Evolutionary conservation across 2,888 invertebrate genomes (phyloP), one percentile per base, ranked within the genome.

Genomic region (Cryptops parisi): DNA sequence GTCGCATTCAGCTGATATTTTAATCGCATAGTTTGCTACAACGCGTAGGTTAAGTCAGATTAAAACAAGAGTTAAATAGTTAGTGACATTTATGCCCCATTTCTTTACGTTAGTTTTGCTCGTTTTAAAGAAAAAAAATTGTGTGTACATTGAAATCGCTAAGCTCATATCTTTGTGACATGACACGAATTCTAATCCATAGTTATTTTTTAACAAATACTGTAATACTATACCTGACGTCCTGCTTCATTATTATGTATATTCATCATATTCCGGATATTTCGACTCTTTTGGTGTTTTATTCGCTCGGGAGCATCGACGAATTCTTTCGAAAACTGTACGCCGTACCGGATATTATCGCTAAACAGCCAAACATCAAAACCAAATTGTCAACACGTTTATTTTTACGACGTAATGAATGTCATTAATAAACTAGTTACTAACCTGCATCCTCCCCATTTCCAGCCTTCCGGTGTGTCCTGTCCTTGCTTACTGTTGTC

Each of bases 241-340:
- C 76, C 76, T 9, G 74, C 76, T 63, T 73, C 71, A 61, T 76
- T 75, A 62, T 76, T 76, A 63, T 76, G 76, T 33, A 76, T 65
- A 63, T 75, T 75, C 72, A 75, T 73, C 58, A 73, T 64, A 59
- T 71, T 72, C 39, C 74, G 64, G 38, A 74, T 69, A 59, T 71
- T 71, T 58, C 69, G 65, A 27, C 68, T 65, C 56, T 68, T 67
- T 57, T 69, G 67, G 51, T 68, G 65, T 47, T 64, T 61, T 21
- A 68, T 63, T 53, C 65, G 61, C 56, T 76, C 76, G 1, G 74
- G 72, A 12, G 75, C 74, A 62, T 77, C 76, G 21, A 76, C 74
- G 62, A 77, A 77, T 57, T 68, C 69, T 50, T 72, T 63, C 40
- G 74, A 71, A 62, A 76, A 76, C 63, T 71, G 68, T 33, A 74